Conservation (phyloP, 2,113 vertebrate genomes). For the Onychostoma macrolepis region DNA sequence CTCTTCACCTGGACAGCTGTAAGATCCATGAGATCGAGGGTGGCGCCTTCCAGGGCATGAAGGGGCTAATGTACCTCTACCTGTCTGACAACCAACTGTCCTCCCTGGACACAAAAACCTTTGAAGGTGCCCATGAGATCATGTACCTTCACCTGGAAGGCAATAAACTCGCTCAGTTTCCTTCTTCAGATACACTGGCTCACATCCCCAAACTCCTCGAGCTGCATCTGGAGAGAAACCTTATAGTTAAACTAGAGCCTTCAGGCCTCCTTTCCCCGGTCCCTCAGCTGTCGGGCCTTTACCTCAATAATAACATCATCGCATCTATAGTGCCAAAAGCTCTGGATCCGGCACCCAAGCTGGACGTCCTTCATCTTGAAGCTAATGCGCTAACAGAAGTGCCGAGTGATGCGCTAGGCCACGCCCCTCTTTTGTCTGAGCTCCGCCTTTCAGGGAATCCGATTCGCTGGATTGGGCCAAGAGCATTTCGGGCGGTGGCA, state of each 20-base stretch:
- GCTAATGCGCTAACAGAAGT: slow-evolving; percentile 80
- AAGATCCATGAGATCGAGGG: slow-evolving; percentile 72
- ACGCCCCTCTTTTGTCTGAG: slow-evolving; percentile 74
- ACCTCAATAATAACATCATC: slow-evolving; percentile 81
- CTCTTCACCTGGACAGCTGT: slow-evolving; percentile 87
- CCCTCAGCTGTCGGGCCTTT: slow-evolving; percentile 77
- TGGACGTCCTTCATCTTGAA: slow-evolving; percentile 84
- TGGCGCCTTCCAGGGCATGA: slow-evolving; percentile 80
- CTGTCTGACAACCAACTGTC: slow-evolving; percentile 84
- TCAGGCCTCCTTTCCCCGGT: slow-evolving; percentile 69
- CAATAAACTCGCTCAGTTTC: slow-evolving; percentile 79
- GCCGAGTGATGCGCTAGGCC: slow-evolving; percentile 74
- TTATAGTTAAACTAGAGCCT: slow-evolving; percentile 72
- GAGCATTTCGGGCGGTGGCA: slow-evolving; percentile 75
- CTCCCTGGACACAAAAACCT: slow-evolving; percentile 68
- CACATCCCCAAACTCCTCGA: slow-evolving; percentile 81
- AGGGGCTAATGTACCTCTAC: slow-evolving; percentile 87
- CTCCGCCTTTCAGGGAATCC: slow-evolving; percentile 84
- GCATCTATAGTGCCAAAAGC: slow-evolving; percentile 64
- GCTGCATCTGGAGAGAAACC: slow-evolving; percentile 85
- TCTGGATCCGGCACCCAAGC: slow-evolving; percentile 69
- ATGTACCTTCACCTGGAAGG: slow-evolving; percentile 87
- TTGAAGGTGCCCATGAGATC: slow-evolving; percentile 76
- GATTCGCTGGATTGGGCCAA: slow-evolving; percentile 69
- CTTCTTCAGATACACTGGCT: slow-evolving; percentile 65